phyloP scores from a whole-genome alignment of 2,797 vertebrate genomes.

The Threskiornis aethiopicus region DNA sequence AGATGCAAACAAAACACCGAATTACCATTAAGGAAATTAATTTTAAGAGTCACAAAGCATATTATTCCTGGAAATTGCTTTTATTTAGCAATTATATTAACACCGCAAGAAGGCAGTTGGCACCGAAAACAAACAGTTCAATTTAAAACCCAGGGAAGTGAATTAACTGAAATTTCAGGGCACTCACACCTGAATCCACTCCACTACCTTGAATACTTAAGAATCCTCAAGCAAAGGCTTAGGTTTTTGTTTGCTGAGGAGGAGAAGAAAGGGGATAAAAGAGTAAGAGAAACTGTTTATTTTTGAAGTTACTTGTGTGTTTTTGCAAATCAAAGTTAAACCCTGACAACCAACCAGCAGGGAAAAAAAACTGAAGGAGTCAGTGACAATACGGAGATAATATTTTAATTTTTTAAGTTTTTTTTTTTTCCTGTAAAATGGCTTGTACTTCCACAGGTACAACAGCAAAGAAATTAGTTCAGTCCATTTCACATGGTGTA shows the following conservation, averaged over 20 bases:
- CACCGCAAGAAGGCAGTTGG: conserved; percentile 44
- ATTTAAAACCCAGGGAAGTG: conserved; percentile 20
- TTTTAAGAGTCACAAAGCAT: conserved; percentile 49
- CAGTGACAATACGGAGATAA: conserved; percentile 63
- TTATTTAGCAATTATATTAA: conserved; percentile 67
- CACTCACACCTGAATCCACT: conserved; percentile 13
- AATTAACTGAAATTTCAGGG: conserved; percentile 39
- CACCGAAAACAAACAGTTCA: conserved; percentile 51
- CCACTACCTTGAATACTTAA: background rate
- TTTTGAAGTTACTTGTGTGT: background rate
- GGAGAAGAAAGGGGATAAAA: background rate
- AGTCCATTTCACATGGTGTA: conserved; percentile 67
- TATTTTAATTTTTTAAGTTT: conserved; percentile 67
- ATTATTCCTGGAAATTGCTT: conserved; percentile 66
- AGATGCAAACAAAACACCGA: background rate
- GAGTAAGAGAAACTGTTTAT: background rate
- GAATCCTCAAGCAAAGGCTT: background rate
- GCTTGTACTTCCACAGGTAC: conserved; percentile 81
- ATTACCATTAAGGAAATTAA: conserved; percentile 26
- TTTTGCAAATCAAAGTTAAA: background rate
- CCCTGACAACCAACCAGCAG: background rate
- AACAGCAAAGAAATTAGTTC: conserved; percentile 71
- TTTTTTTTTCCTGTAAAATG: conserved; percentile 70
- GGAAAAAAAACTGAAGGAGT: conserved; percentile 29
- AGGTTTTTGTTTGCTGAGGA: background rate